Evolutionary conservation across 2,113 vertebrate genomes (phyloP).

Genomic region (Psilopsiagon aurifrons): DNA sequence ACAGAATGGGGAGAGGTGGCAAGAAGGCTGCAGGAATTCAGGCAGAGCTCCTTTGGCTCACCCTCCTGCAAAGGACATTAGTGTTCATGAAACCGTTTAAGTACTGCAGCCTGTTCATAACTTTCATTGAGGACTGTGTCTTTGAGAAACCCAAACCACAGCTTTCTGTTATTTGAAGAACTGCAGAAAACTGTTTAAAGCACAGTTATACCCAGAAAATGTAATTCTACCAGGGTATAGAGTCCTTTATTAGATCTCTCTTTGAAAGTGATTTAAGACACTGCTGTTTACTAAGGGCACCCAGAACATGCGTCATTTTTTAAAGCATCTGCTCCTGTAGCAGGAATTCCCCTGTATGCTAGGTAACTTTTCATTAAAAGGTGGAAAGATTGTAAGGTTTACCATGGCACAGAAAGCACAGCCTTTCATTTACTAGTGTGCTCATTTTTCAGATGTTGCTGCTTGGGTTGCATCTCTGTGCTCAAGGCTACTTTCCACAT

Average conservation of each 20-base stretch:
- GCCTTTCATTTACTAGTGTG: not conserved
- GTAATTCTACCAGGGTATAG: not conserved
- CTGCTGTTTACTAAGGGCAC: not conserved
- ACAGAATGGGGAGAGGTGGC: not conserved
- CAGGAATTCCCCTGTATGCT: not conserved
- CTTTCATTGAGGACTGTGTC: not conserved
- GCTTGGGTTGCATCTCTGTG: fast-evolving
- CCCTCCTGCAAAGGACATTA: not conserved
- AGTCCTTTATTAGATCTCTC: not conserved
- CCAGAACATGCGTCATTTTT: not conserved
- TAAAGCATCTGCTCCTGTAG: not conserved
- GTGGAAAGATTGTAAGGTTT: not conserved
- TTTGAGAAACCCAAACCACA: not conserved
- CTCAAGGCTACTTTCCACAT: not conserved
- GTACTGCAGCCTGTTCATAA: not conserved
- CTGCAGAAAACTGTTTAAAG: not conserved
- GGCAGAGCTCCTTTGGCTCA: not conserved
- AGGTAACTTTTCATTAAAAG: not conserved
- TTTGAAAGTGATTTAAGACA: not conserved
- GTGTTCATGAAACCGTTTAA: not conserved
- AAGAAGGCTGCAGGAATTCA: not conserved
- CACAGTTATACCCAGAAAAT: not conserved
- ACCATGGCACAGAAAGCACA: not conserved
- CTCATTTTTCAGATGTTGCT: not conserved
- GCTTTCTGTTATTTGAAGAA: not conserved